Conservation (phyloP, 1,140 invertebrate species). For the Battus philenor region DNA sequence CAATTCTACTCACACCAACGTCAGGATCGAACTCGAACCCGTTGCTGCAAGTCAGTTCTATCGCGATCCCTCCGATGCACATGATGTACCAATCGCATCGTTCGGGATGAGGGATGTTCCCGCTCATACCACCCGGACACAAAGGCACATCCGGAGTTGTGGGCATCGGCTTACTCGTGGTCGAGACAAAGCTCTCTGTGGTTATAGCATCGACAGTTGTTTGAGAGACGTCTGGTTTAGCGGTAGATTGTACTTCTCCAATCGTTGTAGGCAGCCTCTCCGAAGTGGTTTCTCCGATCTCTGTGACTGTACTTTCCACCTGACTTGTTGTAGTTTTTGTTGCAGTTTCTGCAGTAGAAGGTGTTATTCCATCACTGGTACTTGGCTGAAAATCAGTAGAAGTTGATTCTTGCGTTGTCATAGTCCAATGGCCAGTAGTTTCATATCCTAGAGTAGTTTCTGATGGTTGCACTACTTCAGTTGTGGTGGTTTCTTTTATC, state of each 20-base stretch:
- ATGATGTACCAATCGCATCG: conserved; percentile 21
- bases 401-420: background rate
- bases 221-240: background rate
- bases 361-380: too few species aligned
- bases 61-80: conserved; percentile 15
- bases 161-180: background rate
- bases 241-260: background rate
- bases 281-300: background rate
- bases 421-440: background rate
- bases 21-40: conserved; percentile 7
- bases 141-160: too few species aligned
- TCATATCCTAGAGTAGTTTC: too few species aligned
- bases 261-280: background rate
- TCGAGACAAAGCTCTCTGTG: background rate
- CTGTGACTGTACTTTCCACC: too few species aligned
- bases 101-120: conserved; percentile 22
- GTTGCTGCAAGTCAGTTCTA: conserved; percentile 20
- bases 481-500: too few species aligned
- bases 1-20: conserved; percentile 1
- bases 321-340: too few species aligned
- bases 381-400: background rate
- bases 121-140: conserved; percentile 6
- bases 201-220: background rate
- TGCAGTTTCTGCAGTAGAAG: too few species aligned
- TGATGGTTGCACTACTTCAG: too few species aligned